Percentiles rank a stretch among this genome's conserved stretches.
phyloP scores from a whole-genome alignment of 2,888 invertebrate species.

The Amblyjoppa proteus region DNA sequence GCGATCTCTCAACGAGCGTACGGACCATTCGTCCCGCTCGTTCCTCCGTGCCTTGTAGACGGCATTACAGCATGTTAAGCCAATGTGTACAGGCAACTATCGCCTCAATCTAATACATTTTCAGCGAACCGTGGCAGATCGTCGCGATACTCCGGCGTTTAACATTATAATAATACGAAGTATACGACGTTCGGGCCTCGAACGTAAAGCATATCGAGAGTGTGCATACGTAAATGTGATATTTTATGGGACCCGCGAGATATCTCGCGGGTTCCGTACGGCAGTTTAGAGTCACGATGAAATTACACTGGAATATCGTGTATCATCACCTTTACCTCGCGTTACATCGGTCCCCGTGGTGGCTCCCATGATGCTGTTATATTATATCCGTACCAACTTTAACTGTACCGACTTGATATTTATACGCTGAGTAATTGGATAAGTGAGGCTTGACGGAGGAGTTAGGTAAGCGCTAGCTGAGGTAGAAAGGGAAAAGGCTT shows the following conservation, averaged over 20 bases:
- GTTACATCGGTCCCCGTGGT: background rate
- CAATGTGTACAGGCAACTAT: background rate
- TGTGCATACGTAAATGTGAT: conserved; percentile 19
- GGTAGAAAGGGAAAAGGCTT: background rate
- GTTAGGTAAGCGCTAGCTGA: conserved; percentile 13
- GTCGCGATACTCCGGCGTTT: conserved; percentile 4
- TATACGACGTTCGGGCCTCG: background rate
- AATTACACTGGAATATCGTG: conserved; percentile 18
- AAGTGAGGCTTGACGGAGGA: conserved; percentile 12
- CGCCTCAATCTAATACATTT: conserved; percentile 19
- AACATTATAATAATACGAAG: conserved; percentile 21
- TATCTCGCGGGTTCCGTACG: background rate
- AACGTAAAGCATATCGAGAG: conserved; percentile 18
- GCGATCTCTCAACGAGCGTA: conserved; percentile 26
- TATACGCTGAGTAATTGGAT: conserved; percentile 20
- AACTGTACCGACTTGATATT: conserved; percentile 20
- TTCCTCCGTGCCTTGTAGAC: conserved; percentile 16
- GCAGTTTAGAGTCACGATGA: conserved; percentile 13
- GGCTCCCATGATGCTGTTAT: background rate
- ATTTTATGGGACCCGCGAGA: conserved; percentile 17
- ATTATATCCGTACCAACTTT: conserved; percentile 11
- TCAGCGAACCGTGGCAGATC: conserved; percentile 13
- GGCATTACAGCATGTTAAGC: conserved; percentile 1
- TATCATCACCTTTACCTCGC: conserved; percentile 21
- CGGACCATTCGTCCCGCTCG: conserved; percentile 13